These are phyloP conservation scores for Epistrophe eligans DNA, from an alignment of 2,888 invertebrate genomes.

Conservation along the genomic window DNA sequence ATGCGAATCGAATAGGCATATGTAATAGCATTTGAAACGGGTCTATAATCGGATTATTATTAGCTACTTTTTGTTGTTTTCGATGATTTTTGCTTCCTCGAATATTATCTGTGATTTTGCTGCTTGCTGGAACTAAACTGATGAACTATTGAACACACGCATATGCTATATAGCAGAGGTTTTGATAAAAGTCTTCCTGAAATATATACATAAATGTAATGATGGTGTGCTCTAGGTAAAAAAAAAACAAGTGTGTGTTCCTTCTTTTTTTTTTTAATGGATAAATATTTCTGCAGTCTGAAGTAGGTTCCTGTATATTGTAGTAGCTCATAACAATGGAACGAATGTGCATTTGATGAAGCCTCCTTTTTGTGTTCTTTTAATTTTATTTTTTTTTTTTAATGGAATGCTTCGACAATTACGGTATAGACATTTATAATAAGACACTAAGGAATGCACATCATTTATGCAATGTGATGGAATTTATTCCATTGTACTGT, in stretches of 20 bases:
- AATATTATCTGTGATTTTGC: slow-evolving; percentile 65
- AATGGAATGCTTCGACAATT: slow-evolving; percentile 66
- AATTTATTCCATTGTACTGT: slow-evolving; percentile 58
- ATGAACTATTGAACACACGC: slow-evolving; percentile 35
- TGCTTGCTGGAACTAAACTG: slow-evolving; percentile 50
- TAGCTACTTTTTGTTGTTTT: slow-evolving; percentile 46
- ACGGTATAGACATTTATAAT: slow-evolving; percentile 47
- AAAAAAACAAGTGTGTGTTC: slow-evolving; percentile 1
- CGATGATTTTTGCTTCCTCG: slow-evolving; percentile 66
- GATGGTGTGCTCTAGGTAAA: slow-evolving; percentile 55
- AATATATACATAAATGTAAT: slow-evolving; percentile 41
- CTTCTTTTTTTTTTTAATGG: slow-evolving; percentile 44
- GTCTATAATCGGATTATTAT: slow-evolving; percentile 66
- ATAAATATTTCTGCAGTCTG: slow-evolving; percentile 18
- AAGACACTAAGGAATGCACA: slow-evolving; percentile 67
- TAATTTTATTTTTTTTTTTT: neutral
- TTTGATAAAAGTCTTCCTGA: slow-evolving; percentile 53
- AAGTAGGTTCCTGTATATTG: slow-evolving; percentile 41
- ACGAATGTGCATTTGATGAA: slow-evolving; percentile 43
- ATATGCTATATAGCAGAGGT: slow-evolving; percentile 23
- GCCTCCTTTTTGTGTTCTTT: slow-evolving; percentile 11
- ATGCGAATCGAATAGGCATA: too few species aligned
- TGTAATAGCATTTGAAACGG: slow-evolving; percentile 26
- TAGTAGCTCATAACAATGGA: slow-evolving; percentile 47
- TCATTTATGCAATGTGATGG: slow-evolving; percentile 47